A percentile compares a stretch with the other conserved stretches of the same genome.
phyloP scores from a whole-genome alignment of 2,113 vertebrate genomes.

The Columba livia region DNA sequence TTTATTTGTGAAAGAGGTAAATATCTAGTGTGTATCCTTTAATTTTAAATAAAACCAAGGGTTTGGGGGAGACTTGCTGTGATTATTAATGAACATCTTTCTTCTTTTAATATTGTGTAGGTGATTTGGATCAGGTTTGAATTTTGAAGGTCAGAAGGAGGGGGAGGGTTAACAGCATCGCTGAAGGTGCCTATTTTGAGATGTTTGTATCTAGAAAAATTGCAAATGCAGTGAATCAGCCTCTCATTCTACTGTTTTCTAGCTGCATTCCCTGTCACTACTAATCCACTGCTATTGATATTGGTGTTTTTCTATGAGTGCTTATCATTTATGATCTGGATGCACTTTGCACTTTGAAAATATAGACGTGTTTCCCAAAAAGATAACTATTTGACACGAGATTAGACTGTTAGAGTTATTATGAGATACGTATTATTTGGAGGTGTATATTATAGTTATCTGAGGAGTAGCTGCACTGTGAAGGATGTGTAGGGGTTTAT shows the following conservation, averaged over 20 bases:
- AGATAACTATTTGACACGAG: neutral
- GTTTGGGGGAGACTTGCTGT: neutral
- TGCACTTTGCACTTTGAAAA: neutral
- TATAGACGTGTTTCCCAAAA: neutral
- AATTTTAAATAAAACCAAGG: neutral
- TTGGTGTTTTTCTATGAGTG: neutral
- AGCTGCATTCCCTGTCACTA: neutral
- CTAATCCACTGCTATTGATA: neutral
- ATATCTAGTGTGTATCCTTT: neutral
- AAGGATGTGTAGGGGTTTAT: neutral
- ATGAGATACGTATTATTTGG: neutral
- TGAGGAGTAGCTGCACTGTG: neutral
- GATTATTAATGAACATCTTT: neutral
- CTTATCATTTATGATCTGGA: neutral
- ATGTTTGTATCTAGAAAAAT: neutral
- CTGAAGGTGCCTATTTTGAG: neutral
- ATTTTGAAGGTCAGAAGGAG: neutral
- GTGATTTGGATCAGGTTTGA: neutral
- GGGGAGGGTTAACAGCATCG: neutral
- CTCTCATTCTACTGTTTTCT: neutral
- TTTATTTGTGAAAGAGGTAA: constrained; percentile 96
- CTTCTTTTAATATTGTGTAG: neutral
- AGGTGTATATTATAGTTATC: neutral
- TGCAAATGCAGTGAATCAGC: neutral
- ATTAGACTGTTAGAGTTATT: neutral